Percentiles rank a stretch among this genome's conserved stretches.
Conservation (phyloP, 1,140 invertebrate genomes). For the Brachionus rotundiformis region DNA sequence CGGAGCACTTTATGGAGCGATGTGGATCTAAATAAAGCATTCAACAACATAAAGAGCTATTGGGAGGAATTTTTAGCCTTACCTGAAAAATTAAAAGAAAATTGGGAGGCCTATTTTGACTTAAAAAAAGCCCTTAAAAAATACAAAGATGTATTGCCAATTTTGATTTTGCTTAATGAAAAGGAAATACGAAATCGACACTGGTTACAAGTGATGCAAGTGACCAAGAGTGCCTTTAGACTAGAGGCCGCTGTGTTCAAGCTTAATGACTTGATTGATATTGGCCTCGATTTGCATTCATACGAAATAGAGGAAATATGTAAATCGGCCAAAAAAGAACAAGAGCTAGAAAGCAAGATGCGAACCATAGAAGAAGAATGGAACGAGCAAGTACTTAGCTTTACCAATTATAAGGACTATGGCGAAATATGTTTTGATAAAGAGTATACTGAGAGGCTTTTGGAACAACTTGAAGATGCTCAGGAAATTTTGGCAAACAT, state of each 20-base stretch:
- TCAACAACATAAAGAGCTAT: neutral
- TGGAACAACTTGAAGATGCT: conserved; percentile 64
- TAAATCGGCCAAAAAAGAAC: conserved; percentile 60
- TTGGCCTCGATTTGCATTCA: conserved; percentile 62
- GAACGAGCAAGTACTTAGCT: conserved; percentile 65
- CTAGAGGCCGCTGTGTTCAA: conserved; percentile 64
- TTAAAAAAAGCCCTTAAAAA: conserved; percentile 24
- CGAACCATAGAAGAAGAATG: conserved; percentile 64
- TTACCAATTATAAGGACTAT: conserved; percentile 62
- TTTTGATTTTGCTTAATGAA: conserved; percentile 20
- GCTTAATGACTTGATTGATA: conserved; percentile 62
- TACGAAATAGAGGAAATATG: conserved; percentile 63
- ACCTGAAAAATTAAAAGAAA: conserved; percentile 50
- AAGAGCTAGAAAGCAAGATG: conserved; percentile 64
- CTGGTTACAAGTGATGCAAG: conserved; percentile 64
- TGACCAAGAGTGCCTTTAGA: conserved; percentile 62
- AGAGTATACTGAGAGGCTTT: conserved; percentile 59
- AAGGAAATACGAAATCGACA: conserved; percentile 64
- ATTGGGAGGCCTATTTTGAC: conserved; percentile 44
- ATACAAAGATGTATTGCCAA: conserved; percentile 37
- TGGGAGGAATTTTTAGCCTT: conserved; percentile 38
- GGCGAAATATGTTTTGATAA: conserved; percentile 62
- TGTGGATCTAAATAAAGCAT: conserved; percentile 53
- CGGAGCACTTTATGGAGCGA: conserved; percentile 63
- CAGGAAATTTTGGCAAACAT: conserved; percentile 57